A percentile compares a stretch with the other conserved stretches of the same genome.
Conservation (phyloP, 2,113 vertebrate genomes). For the Cochlearius cochlearius region DNA sequence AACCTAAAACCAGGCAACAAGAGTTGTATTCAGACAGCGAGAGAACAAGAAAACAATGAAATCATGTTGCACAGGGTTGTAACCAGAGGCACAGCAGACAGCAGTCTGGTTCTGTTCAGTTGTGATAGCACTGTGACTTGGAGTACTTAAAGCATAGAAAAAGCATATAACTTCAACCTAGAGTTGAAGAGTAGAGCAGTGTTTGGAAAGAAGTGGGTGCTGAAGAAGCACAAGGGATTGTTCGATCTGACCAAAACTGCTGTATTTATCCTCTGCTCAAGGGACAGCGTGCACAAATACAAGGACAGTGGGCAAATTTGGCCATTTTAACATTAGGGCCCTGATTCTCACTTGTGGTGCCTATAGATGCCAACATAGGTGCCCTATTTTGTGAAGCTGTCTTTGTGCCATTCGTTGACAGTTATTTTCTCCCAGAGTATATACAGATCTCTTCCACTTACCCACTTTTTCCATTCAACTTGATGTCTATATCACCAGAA, state of each 20-base stretch:
- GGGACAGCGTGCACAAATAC: background rate
- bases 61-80: background rate
- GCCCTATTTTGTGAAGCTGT: background rate
- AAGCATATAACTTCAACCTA: background rate
- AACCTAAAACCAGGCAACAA: background rate
- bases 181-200: background rate
- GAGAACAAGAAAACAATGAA: background rate
- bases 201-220: background rate
- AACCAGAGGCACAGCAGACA: background rate
- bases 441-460: constrained; percentile 3
- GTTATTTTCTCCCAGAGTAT: background rate
- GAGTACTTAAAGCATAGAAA: background rate
- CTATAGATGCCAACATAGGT: background rate
- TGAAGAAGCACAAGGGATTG: background rate
- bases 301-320: background rate
- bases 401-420: background rate
- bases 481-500: constrained; percentile 15
- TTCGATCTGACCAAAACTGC: background rate
- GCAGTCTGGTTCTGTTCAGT: background rate
- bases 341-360: background rate
- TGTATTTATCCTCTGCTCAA: background rate
- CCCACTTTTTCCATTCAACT: constrained; percentile 29
- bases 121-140: background rate
- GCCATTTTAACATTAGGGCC: background rate
- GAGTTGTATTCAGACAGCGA: background rate